Evolutionary conservation across 2,113 vertebrate genomes (phyloP).

Genomic region (Erythrocercus mccallii): DNA sequence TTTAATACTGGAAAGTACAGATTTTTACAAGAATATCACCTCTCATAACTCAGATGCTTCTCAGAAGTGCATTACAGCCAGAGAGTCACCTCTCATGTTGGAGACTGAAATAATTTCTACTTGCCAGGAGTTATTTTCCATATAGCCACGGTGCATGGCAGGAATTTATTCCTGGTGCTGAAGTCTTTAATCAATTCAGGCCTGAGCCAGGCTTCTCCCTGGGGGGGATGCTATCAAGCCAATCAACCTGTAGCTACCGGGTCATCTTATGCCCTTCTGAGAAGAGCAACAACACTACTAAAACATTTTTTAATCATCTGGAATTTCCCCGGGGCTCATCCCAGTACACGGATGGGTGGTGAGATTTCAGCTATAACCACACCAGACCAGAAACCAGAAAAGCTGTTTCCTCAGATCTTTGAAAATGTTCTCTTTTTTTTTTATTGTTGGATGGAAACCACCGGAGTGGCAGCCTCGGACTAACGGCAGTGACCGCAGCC

Average conservation of each 20-base stretch:
- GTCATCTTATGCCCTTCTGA: conserved; percentile 16
- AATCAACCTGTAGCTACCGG: conserved; percentile 52
- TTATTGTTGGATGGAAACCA: no score
- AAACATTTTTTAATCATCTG: conserved; percentile 20
- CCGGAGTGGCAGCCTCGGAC: not conserved
- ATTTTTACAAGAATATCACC: conserved; percentile 28
- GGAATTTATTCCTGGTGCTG: conserved; percentile 10
- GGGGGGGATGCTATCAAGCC: not conserved
- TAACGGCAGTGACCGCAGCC: not conserved
- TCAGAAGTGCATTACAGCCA: not conserved
- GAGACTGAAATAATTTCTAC: not conserved
- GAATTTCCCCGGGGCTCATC: not conserved
- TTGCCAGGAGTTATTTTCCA: conserved; percentile 52
- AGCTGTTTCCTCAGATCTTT: not conserved
- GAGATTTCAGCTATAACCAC: not conserved
- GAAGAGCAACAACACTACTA: not conserved
- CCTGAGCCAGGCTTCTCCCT: not conserved
- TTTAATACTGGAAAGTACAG: conserved; percentile 6
- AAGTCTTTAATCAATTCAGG: conserved; percentile 45
- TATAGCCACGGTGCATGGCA: not conserved
- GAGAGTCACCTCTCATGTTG: not conserved
- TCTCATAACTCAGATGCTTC: not conserved
- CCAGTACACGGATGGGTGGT: rapidly evolving
- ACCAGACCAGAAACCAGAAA: not conserved
- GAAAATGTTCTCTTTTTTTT: not conserved